Evolutionary conservation across 2,113 vertebrate species (phyloP).

Genomic region (Ageneiosus marmoratus): DNA sequence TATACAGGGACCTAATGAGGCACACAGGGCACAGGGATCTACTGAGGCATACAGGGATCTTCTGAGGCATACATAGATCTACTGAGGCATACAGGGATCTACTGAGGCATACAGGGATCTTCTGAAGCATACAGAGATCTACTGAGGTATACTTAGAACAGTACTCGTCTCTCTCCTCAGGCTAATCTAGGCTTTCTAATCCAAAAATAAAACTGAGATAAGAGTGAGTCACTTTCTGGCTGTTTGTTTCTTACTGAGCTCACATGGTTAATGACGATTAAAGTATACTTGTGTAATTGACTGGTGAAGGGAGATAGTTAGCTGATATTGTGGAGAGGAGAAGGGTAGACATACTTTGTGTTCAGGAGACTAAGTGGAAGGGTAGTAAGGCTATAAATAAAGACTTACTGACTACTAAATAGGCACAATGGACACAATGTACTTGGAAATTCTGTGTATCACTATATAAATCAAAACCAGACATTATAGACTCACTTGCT

Average conservation of each 20-base stretch:
- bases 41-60: no score
- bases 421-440: background rate
- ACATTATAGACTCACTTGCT: background rate
- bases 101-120: background rate
- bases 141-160: background rate
- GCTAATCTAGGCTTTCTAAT: constrained; percentile 39
- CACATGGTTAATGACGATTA: background rate
- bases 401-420: background rate
- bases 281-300: background rate
- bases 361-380: no score
- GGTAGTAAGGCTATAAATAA: no score
- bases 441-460: background rate
- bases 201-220: constrained; percentile 40
- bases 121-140: background rate
- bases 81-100: background rate
- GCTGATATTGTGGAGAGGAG: no score
- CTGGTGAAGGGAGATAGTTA: no score
- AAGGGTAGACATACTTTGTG: no score
- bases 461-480: background rate
- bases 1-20: background rate
- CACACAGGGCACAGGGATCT: no score
- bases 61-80: no score
- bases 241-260: background rate
- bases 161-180: constrained; percentile 6
- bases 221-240: constrained; percentile 12